Conservation (phyloP, 2,113 vertebrate species). For the Phylloscopus whistleri region DNA sequence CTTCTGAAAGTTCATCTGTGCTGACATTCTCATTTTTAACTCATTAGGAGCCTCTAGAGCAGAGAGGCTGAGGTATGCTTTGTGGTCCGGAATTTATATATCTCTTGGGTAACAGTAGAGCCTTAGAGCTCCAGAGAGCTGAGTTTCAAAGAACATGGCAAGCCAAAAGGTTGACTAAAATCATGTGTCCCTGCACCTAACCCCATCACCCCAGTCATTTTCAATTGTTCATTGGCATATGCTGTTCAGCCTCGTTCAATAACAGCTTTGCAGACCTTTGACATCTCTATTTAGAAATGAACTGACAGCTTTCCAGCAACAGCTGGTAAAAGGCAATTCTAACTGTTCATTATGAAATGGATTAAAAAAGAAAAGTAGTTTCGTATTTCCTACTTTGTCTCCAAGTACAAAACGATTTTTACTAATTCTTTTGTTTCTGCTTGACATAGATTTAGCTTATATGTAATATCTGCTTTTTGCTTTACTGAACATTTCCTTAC, state of each 20-base stretch:
- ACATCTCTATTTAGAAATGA: conserved; percentile 35
- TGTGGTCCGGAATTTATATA: neutral
- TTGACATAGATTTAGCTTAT: neutral
- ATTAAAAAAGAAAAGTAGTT: neutral
- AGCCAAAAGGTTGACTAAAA: conserved; percentile 51
- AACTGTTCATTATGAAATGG: neutral
- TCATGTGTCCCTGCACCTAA: conserved; percentile 36
- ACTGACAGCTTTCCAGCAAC: conserved; percentile 16
- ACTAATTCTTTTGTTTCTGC: neutral
- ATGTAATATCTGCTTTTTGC: neutral
- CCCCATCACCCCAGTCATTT: conserved; percentile 18
- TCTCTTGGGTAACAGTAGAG: neutral
- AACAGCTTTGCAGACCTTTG: conserved; percentile 58
- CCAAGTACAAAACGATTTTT: conserved; percentile 5
- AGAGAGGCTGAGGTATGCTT: neutral
- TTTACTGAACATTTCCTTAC: neutral
- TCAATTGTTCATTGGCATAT: conserved; percentile 23
- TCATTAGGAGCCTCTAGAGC: neutral
- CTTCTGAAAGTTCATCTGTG: neutral
- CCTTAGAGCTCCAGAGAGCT: neutral
- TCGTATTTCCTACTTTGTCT: neutral
- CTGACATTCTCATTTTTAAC: conserved; percentile 20
- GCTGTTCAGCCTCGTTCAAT: conserved; percentile 33
- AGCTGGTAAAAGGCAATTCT: conserved; percentile 21
- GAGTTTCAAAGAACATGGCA: conserved; percentile 34